These are phyloP conservation scores for Nannoperca australis DNA, from an alignment of 2,797 vertebrate genomes.

Conservation along the genomic window DNA sequence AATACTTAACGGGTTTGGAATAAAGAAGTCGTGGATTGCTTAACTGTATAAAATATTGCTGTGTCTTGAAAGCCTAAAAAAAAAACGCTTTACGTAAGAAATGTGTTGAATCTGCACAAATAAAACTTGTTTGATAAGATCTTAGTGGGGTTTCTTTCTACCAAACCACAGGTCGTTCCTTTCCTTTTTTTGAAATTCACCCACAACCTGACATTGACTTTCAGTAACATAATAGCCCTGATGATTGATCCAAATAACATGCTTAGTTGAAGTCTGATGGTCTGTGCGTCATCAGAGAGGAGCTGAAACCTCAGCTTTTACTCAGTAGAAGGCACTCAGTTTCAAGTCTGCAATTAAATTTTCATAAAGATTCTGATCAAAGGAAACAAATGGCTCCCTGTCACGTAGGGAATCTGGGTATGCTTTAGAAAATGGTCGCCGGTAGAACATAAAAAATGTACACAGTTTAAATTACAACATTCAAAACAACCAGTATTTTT, in stretches of 20 bases:
- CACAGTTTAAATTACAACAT: neutral
- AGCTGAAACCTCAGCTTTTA: neutral
- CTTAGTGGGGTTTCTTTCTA: neutral
- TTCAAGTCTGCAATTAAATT: neutral
- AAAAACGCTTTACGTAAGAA: conserved; percentile 22
- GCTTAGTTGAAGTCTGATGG: neutral
- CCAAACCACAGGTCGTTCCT: neutral
- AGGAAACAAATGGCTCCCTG: neutral
- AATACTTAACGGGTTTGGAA: neutral
- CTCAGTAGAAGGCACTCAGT: neutral
- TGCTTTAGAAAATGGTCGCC: neutral
- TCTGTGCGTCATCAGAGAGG: neutral
- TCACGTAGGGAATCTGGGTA: neutral
- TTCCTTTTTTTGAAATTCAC: neutral
- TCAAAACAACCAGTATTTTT: neutral
- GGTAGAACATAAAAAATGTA: neutral
- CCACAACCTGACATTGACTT: neutral
- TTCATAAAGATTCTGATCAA: conserved; percentile 1
- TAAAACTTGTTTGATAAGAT: conserved; percentile 64
- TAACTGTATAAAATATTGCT: conserved; percentile 31
- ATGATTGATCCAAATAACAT: neutral
- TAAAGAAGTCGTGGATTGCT: conserved; percentile 6
- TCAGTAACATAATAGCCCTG: neutral
- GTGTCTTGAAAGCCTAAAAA: conserved; percentile 19
- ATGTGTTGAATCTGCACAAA: conserved; percentile 57